Evolutionary conservation across 2,888 invertebrate genomes (phyloP), one percentile per base, ranked within the genome.

Genomic region (Drosophila eohydei): DNA sequence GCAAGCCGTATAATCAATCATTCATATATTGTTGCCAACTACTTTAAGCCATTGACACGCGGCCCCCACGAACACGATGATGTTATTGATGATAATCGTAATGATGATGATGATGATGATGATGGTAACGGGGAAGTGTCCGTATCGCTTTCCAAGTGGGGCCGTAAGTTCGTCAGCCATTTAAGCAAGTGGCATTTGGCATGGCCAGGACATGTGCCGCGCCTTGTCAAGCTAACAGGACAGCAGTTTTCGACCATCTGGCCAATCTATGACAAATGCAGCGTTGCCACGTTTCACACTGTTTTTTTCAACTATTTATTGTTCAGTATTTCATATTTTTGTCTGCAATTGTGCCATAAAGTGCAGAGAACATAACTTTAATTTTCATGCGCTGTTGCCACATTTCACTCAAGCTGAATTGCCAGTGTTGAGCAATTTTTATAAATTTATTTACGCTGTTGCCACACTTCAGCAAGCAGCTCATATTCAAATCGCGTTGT

Each of bases 1-100:
- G 44, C 40, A 38, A 43, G 59, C 11, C 51, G 16, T 48, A 62
- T 83, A 86, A 88, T 83, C 89, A 83, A 89, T 83, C 83, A 86
- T 83, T 82, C 71, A 83, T 76, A 81, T 71, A 87, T 81, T 78
- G 74, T 77, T 78, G 69, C 66, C 71, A 74, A 71, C 66, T 71
- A 63, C 68, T 81, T 81, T 81, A 84, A 84, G 72, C 72, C 83
- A 73, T 62, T 77, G 78, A 78, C 74, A 81, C 56, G 69, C 62
- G 72, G 61, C 64, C 51, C 46, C 57, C 12, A 16, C 30, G n/a
- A 14, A 16, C 16, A 6, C 46, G 28, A 38, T 28, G 38, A 38
- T 14, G 12, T 30, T 26, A 50, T 44, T 48, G 28, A 64, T 48
- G 62, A 59, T 58, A 59, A 54, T 54, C 55, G 55, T 51, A 38